Evolutionary conservation across 2,113 vertebrate genomes (phyloP).

Genomic region (Hepsetus odoe): DNA sequence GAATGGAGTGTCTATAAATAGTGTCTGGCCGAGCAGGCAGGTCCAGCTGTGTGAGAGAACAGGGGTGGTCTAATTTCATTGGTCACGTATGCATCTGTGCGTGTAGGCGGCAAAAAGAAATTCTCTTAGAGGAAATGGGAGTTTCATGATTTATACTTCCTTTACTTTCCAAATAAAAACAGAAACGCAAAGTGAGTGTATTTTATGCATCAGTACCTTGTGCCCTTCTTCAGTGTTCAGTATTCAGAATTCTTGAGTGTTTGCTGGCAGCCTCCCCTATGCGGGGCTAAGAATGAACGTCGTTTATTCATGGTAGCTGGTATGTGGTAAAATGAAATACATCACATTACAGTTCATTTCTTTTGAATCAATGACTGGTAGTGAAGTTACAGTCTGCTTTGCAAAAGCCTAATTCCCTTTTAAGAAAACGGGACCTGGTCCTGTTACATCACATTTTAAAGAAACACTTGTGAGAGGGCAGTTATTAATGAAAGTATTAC

Average conservation of each 20-base stretch:
- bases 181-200: not conserved
- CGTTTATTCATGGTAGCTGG: too few relatives aligned
- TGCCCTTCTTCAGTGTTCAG: not conserved
- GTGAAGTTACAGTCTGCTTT: too few relatives aligned
- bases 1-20: conserved; percentile 67
- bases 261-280: too few relatives aligned
- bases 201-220: not conserved
- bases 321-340: too few relatives aligned
- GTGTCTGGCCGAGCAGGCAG: conserved; percentile 31
- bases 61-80: conserved; percentile 27
- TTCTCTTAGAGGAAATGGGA: conserved; percentile 12
- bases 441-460: too few relatives aligned
- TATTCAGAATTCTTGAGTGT: not conserved
- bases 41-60: conserved; percentile 47
- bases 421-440: too few relatives aligned
- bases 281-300: too few relatives aligned
- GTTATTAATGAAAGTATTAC: too few relatives aligned
- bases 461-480: too few relatives aligned
- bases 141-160: not conserved
- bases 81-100: conserved; percentile 2
- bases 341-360: too few relatives aligned
- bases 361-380: too few relatives aligned
- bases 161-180: not conserved
- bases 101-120: conserved; percentile 10
- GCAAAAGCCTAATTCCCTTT: too few relatives aligned